Conservation (phyloP, 2,113 vertebrate genomes). For the Alouatta palliata region DNA sequence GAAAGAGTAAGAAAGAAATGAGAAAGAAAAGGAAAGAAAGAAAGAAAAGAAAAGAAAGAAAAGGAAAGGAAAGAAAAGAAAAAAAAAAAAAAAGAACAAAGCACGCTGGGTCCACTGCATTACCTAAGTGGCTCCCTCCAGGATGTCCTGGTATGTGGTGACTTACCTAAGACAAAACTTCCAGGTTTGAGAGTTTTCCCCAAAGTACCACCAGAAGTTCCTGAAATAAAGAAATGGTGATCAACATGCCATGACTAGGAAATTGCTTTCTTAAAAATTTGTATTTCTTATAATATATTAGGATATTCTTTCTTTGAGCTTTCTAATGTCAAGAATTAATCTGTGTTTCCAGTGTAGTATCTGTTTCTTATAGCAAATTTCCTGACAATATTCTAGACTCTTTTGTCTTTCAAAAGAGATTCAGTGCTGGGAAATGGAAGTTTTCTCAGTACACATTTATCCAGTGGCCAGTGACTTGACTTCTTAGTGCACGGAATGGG, state of each 20-base stretch:
- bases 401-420: background rate
- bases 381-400: background rate
- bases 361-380: background rate
- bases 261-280: background rate
- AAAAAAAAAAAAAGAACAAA: too few relatives aligned
- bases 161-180: background rate
- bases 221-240: background rate
- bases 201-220: background rate
- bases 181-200: background rate
- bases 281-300: background rate
- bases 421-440: background rate
- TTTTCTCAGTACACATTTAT: background rate
- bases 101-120: too few relatives aligned
- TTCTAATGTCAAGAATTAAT: background rate
- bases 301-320: background rate
- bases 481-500: background rate
- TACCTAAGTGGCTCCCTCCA: too few relatives aligned
- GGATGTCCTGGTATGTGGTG: too few relatives aligned
- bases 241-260: background rate
- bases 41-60: too few relatives aligned
- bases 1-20: fast-evolving
- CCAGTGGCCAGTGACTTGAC: too few relatives aligned
- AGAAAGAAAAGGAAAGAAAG: too few relatives aligned
- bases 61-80: too few relatives aligned
- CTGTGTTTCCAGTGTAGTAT: background rate